These are phyloP conservation scores for Carcharodon carcharias DNA, from an alignment of 2,797 vertebrate species.

Conservation along the genomic window DNA sequence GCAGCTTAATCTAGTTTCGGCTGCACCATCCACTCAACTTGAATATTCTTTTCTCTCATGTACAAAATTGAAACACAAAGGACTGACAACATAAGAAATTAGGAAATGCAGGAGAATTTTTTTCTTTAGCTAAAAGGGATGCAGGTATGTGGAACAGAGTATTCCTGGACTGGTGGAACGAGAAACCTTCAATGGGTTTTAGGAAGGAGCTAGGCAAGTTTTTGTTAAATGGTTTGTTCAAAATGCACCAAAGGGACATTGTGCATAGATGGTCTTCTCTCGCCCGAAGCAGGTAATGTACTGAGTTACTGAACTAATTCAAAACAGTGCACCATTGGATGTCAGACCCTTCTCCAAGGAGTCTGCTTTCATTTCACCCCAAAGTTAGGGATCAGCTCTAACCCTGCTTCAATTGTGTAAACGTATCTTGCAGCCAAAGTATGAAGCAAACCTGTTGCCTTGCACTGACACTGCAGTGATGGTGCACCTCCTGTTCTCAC, in stretches of 20 bases:
- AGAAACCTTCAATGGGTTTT: not conserved
- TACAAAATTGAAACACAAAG: no score
- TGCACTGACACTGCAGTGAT: not conserved
- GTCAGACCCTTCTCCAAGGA: not conserved
- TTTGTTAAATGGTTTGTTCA: no score
- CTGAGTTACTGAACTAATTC: not conserved
- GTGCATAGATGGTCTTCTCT: no score
- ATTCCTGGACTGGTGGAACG: not conserved
- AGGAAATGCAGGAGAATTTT: no score
- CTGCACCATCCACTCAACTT: no score
- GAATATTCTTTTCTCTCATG: no score
- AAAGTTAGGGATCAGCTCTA: not conserved
- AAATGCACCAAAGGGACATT: not conserved
- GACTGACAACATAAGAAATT: no score
- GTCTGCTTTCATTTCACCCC: not conserved
- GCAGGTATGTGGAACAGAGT: not conserved
- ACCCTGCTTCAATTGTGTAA: not conserved
- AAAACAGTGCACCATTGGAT: not conserved
- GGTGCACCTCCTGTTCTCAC: conserved; percentile 39
- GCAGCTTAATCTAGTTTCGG: no score
- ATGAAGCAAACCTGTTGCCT: not conserved
- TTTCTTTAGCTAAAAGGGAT: no score
- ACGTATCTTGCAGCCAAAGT: no score
- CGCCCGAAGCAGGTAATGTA: no score
- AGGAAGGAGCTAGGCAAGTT: no score